These are phyloP conservation scores for Mormyrus proboscirostris DNA, from an alignment of 2,797 vertebrate genomes.

Conservation along the genomic window DNA sequence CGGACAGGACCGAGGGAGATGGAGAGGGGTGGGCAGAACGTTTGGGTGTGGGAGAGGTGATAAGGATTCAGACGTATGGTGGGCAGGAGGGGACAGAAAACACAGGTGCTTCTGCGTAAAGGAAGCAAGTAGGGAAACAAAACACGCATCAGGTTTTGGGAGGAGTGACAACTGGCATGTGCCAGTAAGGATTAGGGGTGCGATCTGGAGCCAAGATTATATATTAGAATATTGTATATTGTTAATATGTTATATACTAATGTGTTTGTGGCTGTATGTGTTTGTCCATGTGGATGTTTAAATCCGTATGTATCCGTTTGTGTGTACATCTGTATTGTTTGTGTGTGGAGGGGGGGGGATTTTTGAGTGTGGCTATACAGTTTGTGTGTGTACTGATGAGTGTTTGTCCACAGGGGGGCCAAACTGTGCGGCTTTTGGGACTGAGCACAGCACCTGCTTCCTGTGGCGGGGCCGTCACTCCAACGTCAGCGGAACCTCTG, in stretches of 20 bases:
- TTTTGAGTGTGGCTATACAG: neutral
- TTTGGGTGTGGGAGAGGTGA: neutral
- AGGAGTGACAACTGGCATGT: neutral
- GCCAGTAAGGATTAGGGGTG: neutral
- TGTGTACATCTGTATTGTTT: neutral
- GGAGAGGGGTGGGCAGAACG: neutral
- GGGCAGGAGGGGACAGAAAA: neutral
- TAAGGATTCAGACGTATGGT: neutral
- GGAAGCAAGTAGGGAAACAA: neutral
- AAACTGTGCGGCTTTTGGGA: neutral
- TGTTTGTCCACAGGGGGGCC: slow-evolving; percentile 29
- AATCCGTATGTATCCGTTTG: neutral
- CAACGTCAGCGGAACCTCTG: slow-evolving; percentile 49
- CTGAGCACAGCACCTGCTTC: slow-evolving; percentile 52
- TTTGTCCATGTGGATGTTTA: neutral
- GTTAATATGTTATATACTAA: neutral
- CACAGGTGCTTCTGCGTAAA: neutral
- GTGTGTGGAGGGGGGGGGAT: neutral
- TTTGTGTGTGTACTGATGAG: slow-evolving; percentile 19
- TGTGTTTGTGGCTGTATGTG: neutral
- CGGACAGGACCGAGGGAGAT: neutral
- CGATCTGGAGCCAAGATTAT: neutral
- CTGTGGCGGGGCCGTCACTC: slow-evolving; percentile 65
- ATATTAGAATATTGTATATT: neutral
- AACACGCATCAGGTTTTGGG: neutral